Evolutionary conservation across 2,888 invertebrate species (phyloP).

Genomic region (Hedya salicella): DNA sequence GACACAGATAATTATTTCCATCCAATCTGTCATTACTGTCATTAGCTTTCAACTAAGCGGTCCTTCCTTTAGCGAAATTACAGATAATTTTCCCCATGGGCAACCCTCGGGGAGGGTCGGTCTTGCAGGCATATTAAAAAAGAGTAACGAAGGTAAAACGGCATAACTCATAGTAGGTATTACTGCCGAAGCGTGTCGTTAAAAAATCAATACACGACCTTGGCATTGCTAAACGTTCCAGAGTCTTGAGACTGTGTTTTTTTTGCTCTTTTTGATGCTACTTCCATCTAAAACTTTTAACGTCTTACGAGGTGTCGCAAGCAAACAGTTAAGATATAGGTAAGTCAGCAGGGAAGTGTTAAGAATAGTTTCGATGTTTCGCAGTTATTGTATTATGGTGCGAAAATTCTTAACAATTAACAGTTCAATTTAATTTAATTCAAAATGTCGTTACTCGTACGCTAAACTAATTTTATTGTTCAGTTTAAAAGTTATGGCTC

Average conservation of each 20-base stretch:
- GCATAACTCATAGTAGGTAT: slow-evolving; percentile 66
- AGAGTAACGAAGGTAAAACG: slow-evolving; percentile 48
- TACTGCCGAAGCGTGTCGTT: slow-evolving; percentile 64
- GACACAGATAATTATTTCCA: background rate
- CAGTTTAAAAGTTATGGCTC: too few species aligned
- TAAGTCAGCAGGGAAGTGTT: too few species aligned
- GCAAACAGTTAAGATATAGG: too few species aligned
- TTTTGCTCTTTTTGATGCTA: too few species aligned
- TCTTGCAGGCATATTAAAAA: slow-evolving; percentile 30
- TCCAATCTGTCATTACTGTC: slow-evolving; percentile 5
- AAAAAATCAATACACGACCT: slow-evolving; percentile 74
- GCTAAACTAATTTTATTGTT: too few species aligned
- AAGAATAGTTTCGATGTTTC: too few species aligned
- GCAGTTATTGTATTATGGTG: too few species aligned
- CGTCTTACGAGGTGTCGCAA: too few species aligned
- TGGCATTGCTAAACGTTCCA: slow-evolving; percentile 57
- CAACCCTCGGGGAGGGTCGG: background rate
- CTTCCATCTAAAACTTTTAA: too few species aligned
- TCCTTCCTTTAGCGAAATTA: slow-evolving; percentile 25
- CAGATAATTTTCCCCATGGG: slow-evolving; percentile 13
- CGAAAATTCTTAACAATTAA: too few species aligned
- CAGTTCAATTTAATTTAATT: too few species aligned
- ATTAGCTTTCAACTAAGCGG: slow-evolving; percentile 6
- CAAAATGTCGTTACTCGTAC: too few species aligned
- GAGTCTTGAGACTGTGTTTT: slow-evolving; percentile 47